Percentiles rank a stretch among this genome's conserved stretches.
Evolutionary conservation across 2,888 invertebrate species (phyloP).

Genomic region (Ischnura elegans): DNA sequence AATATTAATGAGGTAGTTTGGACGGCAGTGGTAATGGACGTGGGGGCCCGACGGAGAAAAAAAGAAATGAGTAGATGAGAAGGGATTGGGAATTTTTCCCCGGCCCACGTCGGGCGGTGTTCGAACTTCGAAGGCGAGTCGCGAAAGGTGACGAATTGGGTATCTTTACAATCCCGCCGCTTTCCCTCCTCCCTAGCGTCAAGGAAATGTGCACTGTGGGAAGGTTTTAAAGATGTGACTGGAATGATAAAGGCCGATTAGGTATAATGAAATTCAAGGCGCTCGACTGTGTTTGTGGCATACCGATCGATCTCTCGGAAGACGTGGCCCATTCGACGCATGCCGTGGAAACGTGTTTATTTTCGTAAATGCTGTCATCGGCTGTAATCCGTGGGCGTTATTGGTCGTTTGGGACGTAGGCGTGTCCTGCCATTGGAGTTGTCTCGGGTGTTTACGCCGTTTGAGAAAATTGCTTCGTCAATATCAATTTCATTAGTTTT

Average conservation of each 20-base stretch:
- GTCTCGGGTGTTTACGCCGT: too few relatives aligned
- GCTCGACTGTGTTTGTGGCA: background rate
- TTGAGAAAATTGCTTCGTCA: too few relatives aligned
- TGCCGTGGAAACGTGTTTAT: background rate
- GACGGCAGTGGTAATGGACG: background rate
- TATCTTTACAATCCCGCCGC: background rate
- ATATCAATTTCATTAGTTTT: too few relatives aligned
- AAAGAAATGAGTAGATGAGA: background rate
- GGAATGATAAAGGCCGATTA: background rate
- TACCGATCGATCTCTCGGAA: background rate
- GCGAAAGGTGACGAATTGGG: slow-evolving; percentile 5
- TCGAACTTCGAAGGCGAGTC: background rate
- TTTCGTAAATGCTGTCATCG: background rate
- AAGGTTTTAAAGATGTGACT: background rate
- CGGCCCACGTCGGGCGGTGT: background rate
- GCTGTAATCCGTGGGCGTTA: background rate
- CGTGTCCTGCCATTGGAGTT: too few relatives aligned
- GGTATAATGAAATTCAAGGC: background rate
- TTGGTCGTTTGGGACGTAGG: too few relatives aligned
- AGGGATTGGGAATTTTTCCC: background rate
- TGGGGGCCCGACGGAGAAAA: background rate
- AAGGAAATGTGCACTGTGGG: background rate
- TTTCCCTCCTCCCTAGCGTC: background rate
- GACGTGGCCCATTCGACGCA: background rate
- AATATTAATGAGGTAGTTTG: slow-evolving; percentile 30